These are phyloP conservation scores for Cryptomyrus ogoouensis DNA, from an alignment of 2,113 vertebrate species.

Conservation along the genomic window DNA sequence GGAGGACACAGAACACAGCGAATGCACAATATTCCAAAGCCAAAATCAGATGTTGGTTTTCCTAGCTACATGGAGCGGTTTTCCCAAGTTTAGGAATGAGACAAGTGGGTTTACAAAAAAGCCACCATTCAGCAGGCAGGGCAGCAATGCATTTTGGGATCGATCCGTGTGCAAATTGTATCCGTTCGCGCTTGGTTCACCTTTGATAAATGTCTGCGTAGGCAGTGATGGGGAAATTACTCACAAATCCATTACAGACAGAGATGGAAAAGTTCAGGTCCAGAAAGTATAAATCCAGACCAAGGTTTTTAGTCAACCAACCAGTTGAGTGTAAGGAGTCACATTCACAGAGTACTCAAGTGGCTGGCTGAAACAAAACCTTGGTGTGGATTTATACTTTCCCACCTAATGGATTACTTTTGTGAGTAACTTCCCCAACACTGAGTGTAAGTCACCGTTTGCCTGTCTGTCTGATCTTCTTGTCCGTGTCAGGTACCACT, in stretches of 20 bases:
- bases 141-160: not conserved
- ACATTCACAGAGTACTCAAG: too few species aligned
- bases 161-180: not conserved
- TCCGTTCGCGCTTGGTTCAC: not conserved
- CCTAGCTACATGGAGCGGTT: not conserved
- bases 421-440: too few species aligned
- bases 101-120: not conserved
- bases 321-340: too few species aligned
- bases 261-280: too few species aligned
- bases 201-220: not conserved
- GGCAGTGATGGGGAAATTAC: not conserved
- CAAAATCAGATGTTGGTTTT: not conserved
- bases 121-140: not conserved
- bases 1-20: not conserved
- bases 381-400: too few species aligned
- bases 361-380: too few species aligned
- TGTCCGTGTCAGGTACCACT: constrained; percentile 56
- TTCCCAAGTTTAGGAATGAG: not conserved
- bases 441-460: not conserved
- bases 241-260: too few species aligned
- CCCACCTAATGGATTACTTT: too few species aligned
- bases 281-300: too few species aligned
- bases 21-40: not conserved
- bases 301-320: too few species aligned
- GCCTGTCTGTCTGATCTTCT: not conserved